Percentiles rank a stretch among this genome's conserved stretches.
phyloP scores from a whole-genome alignment of 2,113 vertebrate genomes.

The Propithecus coquereli region DNA sequence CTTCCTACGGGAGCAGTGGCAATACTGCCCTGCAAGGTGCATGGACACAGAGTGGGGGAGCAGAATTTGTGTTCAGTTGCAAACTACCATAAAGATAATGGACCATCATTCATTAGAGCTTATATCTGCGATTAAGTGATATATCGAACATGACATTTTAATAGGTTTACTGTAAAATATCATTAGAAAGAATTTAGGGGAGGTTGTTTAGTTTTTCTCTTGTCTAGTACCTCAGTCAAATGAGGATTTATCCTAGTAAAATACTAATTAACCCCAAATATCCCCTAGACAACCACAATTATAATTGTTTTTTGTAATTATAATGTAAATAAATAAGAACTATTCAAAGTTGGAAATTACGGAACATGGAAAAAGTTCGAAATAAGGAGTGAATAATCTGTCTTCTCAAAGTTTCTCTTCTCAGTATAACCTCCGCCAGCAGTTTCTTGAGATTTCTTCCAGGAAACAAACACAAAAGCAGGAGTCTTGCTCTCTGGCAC shows the following conservation, averaged over 20 bases:
- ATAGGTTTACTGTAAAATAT: background rate
- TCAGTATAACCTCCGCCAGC: background rate
- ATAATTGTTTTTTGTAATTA: background rate
- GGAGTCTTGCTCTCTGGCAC: background rate
- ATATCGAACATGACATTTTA: background rate
- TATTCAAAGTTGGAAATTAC: background rate
- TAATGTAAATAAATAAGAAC: background rate
- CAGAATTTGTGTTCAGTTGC: no score
- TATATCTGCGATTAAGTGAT: no score
- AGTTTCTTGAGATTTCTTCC: background rate
- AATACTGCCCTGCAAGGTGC: accelerated
- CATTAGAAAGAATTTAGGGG: background rate
- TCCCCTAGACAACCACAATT: background rate
- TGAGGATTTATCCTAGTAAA: background rate
- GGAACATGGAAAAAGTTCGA: background rate
- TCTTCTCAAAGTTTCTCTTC: background rate
- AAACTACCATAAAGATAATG: background rate
- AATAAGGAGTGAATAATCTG: background rate
- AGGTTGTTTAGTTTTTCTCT: background rate
- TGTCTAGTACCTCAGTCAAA: background rate
- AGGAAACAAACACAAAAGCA: background rate
- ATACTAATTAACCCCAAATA: background rate
- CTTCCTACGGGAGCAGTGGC: accelerated
- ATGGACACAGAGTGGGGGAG: background rate
- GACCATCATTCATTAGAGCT: background rate